Evolutionary conservation across 2,888 invertebrate species (phyloP).

Genomic region (Mythimna vitellina): DNA sequence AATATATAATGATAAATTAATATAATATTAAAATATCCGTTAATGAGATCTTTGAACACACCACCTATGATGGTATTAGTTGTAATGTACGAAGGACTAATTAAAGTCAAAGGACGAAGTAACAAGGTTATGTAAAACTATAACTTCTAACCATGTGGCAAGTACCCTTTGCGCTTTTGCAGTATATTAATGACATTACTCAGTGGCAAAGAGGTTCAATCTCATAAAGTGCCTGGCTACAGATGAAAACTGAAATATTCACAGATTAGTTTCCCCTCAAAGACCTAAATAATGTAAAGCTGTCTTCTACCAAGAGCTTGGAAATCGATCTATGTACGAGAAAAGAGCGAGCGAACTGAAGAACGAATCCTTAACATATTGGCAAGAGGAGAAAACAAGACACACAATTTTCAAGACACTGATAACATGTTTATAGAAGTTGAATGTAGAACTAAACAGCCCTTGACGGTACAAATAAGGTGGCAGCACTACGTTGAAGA

Average conservation of each 20-base stretch:
- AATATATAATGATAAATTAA: too few species aligned
- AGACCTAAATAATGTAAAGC: not conserved
- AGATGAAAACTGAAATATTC: not conserved
- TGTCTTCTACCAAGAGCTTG: not conserved
- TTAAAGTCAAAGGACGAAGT: conserved; percentile 1
- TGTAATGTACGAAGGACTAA: too few species aligned
- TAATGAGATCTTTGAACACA: not conserved
- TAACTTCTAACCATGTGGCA: not conserved
- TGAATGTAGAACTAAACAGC: too few species aligned
- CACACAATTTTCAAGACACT: too few species aligned
- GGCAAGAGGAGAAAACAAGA: too few species aligned
- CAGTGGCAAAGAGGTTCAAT: not conserved
- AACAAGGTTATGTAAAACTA: conserved; percentile 3
- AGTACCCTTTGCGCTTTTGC: conserved; percentile 19
- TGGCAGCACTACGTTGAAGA: too few species aligned
- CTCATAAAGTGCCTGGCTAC: not conserved
- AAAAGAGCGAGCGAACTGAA: not conserved
- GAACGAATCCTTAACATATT: too few species aligned
- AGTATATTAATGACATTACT: conserved; percentile 12
- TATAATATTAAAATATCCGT: too few species aligned
- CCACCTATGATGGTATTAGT: too few species aligned
- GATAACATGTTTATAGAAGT: too few species aligned
- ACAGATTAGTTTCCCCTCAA: not conserved
- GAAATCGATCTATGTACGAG: not conserved
- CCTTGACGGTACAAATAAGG: too few species aligned